Percentiles rank a stretch among this genome's conserved stretches.
phyloP scores from a whole-genome alignment of 2,888 invertebrate species.

The Eueremaeus valkanovi region DNA sequence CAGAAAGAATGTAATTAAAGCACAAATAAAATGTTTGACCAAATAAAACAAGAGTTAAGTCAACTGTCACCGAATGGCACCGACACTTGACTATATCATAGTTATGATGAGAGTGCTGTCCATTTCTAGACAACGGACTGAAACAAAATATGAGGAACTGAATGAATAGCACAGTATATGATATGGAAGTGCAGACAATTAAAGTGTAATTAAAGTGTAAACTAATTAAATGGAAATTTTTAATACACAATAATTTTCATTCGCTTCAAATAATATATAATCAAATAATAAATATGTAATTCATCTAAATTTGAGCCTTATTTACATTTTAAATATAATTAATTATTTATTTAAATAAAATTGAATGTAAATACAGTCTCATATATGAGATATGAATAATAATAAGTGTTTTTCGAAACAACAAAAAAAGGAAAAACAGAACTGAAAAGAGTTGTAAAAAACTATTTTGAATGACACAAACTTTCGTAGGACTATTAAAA shows the following conservation, averaged over 20 bases:
- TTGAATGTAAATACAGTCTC: background rate
- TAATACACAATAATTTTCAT: background rate
- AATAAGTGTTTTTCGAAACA: background rate
- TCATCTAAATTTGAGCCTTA: background rate
- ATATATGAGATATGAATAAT: slow-evolving; percentile 12
- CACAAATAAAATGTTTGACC: slow-evolving; percentile 14
- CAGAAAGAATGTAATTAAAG: slow-evolving; percentile 1
- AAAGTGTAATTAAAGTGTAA: slow-evolving; percentile 22
- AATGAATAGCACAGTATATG: background rate
- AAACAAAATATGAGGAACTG: too few species aligned
- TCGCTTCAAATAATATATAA: background rate
- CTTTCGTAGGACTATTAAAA: background rate
- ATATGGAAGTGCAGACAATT: background rate
- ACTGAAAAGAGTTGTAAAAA: background rate
- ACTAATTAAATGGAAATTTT: slow-evolving; percentile 10
- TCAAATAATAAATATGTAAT: slow-evolving; percentile 22
- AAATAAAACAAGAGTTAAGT: background rate
- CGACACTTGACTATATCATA: background rate
- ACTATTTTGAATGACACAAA: background rate
- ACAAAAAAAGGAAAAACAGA: background rate
- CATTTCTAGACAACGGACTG: background rate
- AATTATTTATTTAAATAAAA: slow-evolving; percentile 17
- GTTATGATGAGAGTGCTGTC: too few species aligned
- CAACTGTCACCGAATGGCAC: slow-evolving; percentile 24
- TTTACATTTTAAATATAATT: background rate